A percentile compares a stretch with the other conserved stretches of the same genome.
Evolutionary conservation across 2,113 vertebrate species (phyloP).

Genomic region (Neopipo cinnamomea): DNA sequence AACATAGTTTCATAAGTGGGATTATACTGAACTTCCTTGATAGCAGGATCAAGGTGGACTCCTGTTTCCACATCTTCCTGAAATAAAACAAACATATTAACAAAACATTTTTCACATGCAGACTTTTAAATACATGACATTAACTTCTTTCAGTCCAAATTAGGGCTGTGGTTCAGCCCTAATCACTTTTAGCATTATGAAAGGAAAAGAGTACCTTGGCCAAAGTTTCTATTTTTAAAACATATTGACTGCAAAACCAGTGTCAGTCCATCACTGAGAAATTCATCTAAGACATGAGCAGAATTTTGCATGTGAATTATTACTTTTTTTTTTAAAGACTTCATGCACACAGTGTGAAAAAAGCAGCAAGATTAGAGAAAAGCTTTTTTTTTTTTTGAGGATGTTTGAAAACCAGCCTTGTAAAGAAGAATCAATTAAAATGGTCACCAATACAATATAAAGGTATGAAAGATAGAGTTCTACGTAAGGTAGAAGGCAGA

Average conservation of each 20-base stretch:
- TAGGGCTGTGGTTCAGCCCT: neutral
- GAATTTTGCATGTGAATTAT: neutral
- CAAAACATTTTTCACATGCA: neutral
- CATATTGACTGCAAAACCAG: neutral
- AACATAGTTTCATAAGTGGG: conserved; percentile 96
- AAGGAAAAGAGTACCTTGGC: neutral
- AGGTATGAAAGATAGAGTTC: neutral
- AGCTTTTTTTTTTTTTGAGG: neutral
- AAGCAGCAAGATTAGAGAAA: neutral
- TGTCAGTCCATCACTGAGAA: neutral
- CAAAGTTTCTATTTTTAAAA: neutral
- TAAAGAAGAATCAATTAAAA: neutral
- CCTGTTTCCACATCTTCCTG: conserved; percentile 96
- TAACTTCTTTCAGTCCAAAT: neutral
- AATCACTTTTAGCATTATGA: neutral
- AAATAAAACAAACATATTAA: conserved; percentile 35
- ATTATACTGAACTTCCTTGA: conserved; percentile 92
- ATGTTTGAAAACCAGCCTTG: neutral
- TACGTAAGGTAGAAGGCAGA: neutral
- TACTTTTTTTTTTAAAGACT: neutral
- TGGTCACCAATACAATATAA: neutral
- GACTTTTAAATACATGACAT: neutral
- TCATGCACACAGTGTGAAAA: neutral
- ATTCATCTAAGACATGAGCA: fast-evolving
- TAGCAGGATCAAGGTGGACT: conserved; percentile 88